Evolutionary conservation across 2,797 vertebrate genomes (phyloP).

Genomic region (Phalanger gymnotis): DNA sequence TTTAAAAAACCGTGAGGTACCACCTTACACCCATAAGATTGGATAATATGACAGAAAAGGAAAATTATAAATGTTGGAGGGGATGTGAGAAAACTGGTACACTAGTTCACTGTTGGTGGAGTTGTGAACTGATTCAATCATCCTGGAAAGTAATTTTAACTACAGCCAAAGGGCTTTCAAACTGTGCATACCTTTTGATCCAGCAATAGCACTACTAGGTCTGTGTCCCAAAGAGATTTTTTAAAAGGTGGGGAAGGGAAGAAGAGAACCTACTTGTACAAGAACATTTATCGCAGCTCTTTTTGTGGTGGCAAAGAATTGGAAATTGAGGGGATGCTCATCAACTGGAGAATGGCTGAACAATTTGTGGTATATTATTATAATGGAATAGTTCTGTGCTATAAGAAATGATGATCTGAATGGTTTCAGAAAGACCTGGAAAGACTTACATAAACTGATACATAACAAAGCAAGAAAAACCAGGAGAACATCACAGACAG

Average conservation of each 20-base stretch:
- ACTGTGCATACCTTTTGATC: background rate
- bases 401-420: background rate
- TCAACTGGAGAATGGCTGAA: background rate
- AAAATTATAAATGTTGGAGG: background rate
- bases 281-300: background rate
- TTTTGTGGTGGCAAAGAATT: background rate
- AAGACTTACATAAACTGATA: background rate
- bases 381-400: background rate
- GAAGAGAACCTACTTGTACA: background rate
- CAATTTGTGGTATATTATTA: background rate
- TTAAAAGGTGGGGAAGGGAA: background rate
- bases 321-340: background rate
- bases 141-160: background rate
- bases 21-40: background rate
- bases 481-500: background rate
- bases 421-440: background rate
- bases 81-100: background rate
- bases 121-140: background rate
- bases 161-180: background rate
- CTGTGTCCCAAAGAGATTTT: background rate
- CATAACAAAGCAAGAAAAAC: background rate
- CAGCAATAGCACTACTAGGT: background rate
- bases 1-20: background rate
- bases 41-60: background rate
- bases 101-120: background rate